phyloP scores from a whole-genome alignment of 2,797 vertebrate species.

The Australoheros facetus region DNA sequence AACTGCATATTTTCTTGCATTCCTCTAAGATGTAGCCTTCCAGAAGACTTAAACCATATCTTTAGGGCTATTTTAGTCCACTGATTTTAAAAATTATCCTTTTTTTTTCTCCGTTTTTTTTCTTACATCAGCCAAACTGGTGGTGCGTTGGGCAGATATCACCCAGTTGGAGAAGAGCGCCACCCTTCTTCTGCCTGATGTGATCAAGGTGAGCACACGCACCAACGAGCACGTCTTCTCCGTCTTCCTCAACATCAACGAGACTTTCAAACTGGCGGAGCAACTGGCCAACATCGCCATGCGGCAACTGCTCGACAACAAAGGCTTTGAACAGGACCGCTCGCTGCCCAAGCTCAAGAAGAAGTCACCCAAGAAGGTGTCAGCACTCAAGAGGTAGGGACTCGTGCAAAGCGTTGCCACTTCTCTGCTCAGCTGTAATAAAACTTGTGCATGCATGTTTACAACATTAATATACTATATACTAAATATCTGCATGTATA shows the following conservation, averaged over 20 bases:
- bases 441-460: constrained; percentile 1
- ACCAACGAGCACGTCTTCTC: constrained; percentile 93
- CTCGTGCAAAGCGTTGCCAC: neutral
- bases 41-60: neutral
- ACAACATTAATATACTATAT: neutral
- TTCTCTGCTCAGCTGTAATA: constrained; percentile 1
- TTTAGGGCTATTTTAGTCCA: neutral
- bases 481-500: neutral
- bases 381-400: constrained; percentile 92
- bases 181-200: constrained; percentile 91
- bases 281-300: constrained; percentile 99
- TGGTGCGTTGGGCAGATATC: constrained; percentile 97
- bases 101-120: neutral
- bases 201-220: constrained; percentile 94
- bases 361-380: constrained; percentile 96
- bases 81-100: neutral
- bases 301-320: constrained; percentile 96
- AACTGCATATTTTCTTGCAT: neutral
- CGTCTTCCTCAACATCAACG: constrained; percentile 95
- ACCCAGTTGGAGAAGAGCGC: constrained; percentile 96
- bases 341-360: constrained; percentile 96
- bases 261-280: constrained; percentile 97
- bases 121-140: constrained; percentile 86
- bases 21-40: neutral
- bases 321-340: constrained; percentile 95